Evolutionary conservation across 2,797 vertebrate genomes (phyloP).

Genomic region (Nannoperca obscura): DNA sequence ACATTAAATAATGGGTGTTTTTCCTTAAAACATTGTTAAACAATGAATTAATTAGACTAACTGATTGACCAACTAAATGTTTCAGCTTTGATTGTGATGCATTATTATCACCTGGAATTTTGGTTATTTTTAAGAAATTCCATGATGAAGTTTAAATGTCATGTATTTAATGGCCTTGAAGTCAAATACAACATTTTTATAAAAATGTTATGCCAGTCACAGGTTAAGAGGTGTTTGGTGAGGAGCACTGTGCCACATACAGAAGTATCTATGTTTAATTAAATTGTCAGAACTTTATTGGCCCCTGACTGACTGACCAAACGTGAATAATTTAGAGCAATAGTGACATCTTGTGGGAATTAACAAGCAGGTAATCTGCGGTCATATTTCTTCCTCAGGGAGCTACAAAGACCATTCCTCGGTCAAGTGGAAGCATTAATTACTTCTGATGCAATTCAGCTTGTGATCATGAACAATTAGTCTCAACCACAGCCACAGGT

Average conservation of each 20-base stretch:
- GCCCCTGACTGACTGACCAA: neutral
- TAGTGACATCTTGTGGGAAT: conserved; percentile 82
- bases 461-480: neutral
- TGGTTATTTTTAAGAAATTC: neutral
- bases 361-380: conserved; percentile 1
- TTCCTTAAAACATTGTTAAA: neutral
- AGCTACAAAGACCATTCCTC: neutral
- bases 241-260: neutral
- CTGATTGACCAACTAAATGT: neutral
- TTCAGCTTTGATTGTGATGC: neutral
- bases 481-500: conserved; percentile 11
- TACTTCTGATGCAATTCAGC: conserved; percentile 11
- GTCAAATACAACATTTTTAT: neutral
- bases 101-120: neutral
- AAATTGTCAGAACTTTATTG: conserved; percentile 16
- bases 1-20: neutral
- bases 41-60: neutral
- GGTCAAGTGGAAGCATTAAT: conserved; percentile 14
- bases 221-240: neutral
- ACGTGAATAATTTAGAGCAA: conserved; percentile 55
- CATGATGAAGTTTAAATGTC: neutral
- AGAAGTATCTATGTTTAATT: neutral
- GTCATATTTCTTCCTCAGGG: conserved; percentile 12
- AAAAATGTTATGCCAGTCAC: neutral
- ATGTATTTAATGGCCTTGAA: neutral